Evolutionary conservation across 2,888 invertebrate species (phyloP).

Genomic region (Yponomeuta cagnagella): DNA sequence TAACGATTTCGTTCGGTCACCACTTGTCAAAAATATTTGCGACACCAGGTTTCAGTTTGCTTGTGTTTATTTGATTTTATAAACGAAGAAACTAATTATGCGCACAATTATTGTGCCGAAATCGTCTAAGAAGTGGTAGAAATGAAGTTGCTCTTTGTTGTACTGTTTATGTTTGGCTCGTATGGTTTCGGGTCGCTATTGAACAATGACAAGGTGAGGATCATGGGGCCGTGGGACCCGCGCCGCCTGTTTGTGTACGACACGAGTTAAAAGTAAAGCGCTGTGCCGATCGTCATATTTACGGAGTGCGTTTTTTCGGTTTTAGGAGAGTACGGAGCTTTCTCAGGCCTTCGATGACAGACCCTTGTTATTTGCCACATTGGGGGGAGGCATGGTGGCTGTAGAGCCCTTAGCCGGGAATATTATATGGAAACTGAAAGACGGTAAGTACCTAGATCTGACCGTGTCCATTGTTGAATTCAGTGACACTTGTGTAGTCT

Average conservation of each 20-base stretch:
- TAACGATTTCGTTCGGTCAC: background rate
- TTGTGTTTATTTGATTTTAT: conserved; percentile 13
- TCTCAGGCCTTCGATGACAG: conserved; percentile 81
- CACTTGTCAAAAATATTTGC: conserved; percentile 12
- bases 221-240: conserved; percentile 39
- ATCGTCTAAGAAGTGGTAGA: conserved; percentile 30
- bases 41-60: background rate
- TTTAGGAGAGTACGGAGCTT: conserved; percentile 78
- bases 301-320: conserved; percentile 23
- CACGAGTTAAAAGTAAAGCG: conserved; percentile 25
- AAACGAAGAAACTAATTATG: background rate
- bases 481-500: background rate
- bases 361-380: conserved; percentile 90
- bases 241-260: conserved; percentile 29
- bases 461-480: background rate
- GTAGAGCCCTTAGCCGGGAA: conserved; percentile 90
- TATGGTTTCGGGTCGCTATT: conserved; percentile 46
- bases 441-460: conserved; percentile 76
- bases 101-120: background rate
- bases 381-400: conserved; percentile 95
- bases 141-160: conserved; percentile 47
- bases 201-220: conserved; percentile 48
- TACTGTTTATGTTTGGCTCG: conserved; percentile 48
- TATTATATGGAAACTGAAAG: conserved; percentile 92
- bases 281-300: conserved; percentile 19